Percentiles rank a stretch among this genome's conserved stretches.
Conservation (phyloP, 2,113 vertebrate species). For the Thinocorus orbignyianus region DNA sequence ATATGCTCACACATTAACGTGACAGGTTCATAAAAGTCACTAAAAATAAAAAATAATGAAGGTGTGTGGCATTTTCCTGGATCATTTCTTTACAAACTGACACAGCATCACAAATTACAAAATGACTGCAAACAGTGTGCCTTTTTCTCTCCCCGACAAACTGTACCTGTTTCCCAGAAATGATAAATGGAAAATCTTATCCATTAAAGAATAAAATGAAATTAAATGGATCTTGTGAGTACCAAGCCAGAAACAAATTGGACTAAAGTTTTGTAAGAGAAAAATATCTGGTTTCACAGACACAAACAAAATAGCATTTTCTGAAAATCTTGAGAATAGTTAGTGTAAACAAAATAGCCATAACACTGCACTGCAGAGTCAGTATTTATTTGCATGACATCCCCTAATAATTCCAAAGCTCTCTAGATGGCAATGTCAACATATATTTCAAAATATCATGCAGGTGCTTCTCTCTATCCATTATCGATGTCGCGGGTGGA, state of each 20-base stretch:
- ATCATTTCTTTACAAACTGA: neutral
- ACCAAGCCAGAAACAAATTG: neutral
- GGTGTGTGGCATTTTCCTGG: neutral
- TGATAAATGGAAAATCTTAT: neutral
- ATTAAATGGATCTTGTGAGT: neutral
- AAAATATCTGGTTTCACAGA: neutral
- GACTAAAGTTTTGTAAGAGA: neutral
- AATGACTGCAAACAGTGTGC: neutral
- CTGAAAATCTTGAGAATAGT: neutral
- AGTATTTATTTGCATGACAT: neutral
- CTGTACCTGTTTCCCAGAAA: neutral
- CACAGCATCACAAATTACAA: neutral
- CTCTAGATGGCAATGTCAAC: conserved; percentile 2
- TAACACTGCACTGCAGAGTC: neutral
- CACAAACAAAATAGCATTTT: neutral
- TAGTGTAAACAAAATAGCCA: neutral
- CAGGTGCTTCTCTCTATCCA: neutral
- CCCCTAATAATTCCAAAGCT: neutral
- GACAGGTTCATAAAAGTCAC: neutral
- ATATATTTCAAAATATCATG: neutral
- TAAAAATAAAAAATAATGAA: neutral
- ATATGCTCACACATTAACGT: neutral
- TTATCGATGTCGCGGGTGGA: too few relatives aligned
- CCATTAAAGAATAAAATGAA: neutral
- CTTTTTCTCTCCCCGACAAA: neutral